Conservation (phyloP, 2,888 invertebrate species). For the Dynastes grantii region DNA sequence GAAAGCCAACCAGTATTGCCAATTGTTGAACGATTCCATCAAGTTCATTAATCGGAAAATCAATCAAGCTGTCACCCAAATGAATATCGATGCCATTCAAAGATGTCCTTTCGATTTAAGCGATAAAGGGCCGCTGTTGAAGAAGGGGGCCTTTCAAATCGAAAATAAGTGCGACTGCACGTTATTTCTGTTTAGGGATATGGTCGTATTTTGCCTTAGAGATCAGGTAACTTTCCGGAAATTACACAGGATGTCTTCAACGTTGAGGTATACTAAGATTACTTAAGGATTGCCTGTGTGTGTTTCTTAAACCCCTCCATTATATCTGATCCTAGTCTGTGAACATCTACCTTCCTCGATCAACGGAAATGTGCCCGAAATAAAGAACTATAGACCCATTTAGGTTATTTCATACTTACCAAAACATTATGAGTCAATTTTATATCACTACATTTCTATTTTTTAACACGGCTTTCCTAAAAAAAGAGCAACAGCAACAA, state of each 20-base stretch:
- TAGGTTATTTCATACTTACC: too few species aligned
- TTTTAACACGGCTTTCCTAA: too few species aligned
- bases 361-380: too few species aligned
- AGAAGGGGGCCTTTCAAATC: slow-evolving; percentile 63
- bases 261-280: too few species aligned
- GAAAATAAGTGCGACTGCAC: slow-evolving; percentile 62
- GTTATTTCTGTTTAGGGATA: slow-evolving; percentile 66
- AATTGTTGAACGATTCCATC: slow-evolving; percentile 58
- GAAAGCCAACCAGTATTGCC: slow-evolving; percentile 56
- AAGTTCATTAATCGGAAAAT: slow-evolving; percentile 63
- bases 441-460: too few species aligned
- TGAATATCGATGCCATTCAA: slow-evolving; percentile 66
- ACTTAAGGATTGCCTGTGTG: too few species aligned
- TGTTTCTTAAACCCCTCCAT: too few species aligned
- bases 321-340: too few species aligned
- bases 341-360: too few species aligned
- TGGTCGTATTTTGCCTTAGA: slow-evolving; percentile 63
- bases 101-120: slow-evolving; percentile 63
- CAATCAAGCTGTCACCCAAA: slow-evolving; percentile 65
- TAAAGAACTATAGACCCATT: too few species aligned
- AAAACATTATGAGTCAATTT: too few species aligned
- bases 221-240: slow-evolving; percentile 53
- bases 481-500: too few species aligned
- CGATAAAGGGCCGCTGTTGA: slow-evolving; percentile 62
- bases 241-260: neutral